Conservation (phyloP, 1,140 invertebrate species). For the Caenorhabditis briggsae region DNA sequence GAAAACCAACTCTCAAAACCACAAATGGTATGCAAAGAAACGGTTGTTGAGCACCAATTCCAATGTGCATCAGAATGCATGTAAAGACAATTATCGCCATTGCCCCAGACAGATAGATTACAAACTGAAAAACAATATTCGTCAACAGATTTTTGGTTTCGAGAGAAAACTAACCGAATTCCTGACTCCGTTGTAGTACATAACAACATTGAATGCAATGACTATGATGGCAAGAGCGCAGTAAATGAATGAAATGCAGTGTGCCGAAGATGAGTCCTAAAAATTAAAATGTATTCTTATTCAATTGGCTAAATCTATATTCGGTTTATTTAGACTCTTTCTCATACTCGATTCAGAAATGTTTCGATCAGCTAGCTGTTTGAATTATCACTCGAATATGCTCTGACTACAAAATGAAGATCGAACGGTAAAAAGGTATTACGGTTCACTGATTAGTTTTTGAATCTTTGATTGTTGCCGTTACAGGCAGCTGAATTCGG, state of each 20-base stretch:
- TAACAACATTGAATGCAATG: neutral
- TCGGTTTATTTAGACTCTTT: no score
- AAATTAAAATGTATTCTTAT: neutral
- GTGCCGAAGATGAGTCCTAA: neutral
- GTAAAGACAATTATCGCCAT: neutral
- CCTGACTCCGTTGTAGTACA: slow-evolving; percentile 35
- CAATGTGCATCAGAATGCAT: slow-evolving; percentile 26
- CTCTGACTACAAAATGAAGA: no score
- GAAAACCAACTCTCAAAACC: neutral
- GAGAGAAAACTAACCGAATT: neutral
- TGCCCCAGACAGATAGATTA: neutral
- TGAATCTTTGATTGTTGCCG: no score
- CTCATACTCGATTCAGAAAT: no score
- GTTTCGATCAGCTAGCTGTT: no score
- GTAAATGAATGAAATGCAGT: slow-evolving; percentile 31
- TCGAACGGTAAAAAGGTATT: no score
- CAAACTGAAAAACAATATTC: slow-evolving; percentile 6
- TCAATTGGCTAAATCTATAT: no score
- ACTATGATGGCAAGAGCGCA: slow-evolving; percentile 16
- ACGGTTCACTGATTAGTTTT: no score
- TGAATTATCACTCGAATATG: no score
- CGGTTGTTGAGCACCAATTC: slow-evolving; percentile 5
- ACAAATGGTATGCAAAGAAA: slow-evolving; percentile 40
- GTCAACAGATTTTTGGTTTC: neutral
- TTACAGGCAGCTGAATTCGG: no score